Conservation (phyloP, 2,797 vertebrate genomes). For the Gallinago solitaria region DNA sequence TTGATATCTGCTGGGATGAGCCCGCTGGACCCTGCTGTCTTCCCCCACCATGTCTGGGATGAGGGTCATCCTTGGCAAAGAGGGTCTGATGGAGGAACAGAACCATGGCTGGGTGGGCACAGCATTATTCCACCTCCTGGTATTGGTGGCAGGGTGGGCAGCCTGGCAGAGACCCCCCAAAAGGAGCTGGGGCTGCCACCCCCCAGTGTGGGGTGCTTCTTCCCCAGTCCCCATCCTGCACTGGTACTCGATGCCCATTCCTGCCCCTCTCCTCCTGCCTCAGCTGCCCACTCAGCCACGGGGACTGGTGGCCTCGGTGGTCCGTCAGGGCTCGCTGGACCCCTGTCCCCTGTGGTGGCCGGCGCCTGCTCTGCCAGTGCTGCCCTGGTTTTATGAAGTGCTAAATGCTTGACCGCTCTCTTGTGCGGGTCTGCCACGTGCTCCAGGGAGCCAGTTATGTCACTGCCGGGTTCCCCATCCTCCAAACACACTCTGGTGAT, state of each 20-base stretch:
- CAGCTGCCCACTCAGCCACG: fast-evolving
- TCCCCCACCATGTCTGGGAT: fast-evolving
- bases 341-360: fast-evolving
- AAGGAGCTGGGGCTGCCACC: background rate
- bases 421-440: fast-evolving
- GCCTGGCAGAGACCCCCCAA: background rate
- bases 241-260: background rate
- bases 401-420: background rate
- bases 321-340: fast-evolving
- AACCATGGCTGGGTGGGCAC: fast-evolving
- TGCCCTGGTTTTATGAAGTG: conserved; percentile 7
- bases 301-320: background rate
- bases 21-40: fast-evolving
- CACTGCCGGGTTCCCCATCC: background rate
- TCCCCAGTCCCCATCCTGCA: fast-evolving
- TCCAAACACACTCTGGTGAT: background rate
- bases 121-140: fast-evolving
- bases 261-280: background rate
- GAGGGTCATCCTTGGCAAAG: background rate
- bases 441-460: fast-evolving
- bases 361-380: fast-evolving
- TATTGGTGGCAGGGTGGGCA: fast-evolving
- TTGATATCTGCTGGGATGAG: fast-evolving
- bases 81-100: background rate
- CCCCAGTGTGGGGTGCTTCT: fast-evolving